These are phyloP conservation scores for Chrysomallon squamiferum DNA, from an alignment of 1,140 invertebrate genomes.

Conservation along the genomic window DNA sequence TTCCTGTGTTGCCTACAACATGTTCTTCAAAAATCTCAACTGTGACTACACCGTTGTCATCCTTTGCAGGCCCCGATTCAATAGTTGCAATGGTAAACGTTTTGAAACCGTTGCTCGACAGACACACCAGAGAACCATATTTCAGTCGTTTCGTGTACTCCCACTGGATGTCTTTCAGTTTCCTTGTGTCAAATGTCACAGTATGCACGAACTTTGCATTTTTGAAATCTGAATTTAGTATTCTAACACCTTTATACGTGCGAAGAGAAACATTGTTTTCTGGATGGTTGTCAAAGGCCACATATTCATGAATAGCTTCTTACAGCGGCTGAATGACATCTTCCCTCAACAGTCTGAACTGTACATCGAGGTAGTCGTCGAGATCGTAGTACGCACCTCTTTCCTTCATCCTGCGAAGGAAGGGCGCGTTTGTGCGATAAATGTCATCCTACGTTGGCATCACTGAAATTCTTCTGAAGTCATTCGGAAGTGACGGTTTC, in stretches of 20 bases:
- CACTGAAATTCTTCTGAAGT: slow-evolving; percentile 53
- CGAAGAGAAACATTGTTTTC: slow-evolving; percentile 9
- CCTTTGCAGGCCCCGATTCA: too few species aligned
- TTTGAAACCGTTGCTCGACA: slow-evolving; percentile 73
- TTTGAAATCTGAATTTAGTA: slow-evolving; percentile 5
- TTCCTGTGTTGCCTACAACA: too few species aligned
- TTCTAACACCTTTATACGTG: slow-evolving; percentile 11
- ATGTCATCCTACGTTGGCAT: slow-evolving; percentile 52
- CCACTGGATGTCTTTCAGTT: slow-evolving; percentile 43
- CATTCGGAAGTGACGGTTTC: slow-evolving; percentile 40
- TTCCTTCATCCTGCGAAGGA: slow-evolving; percentile 62
- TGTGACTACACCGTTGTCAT: too few species aligned
- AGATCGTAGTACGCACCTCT: slow-evolving; percentile 52
- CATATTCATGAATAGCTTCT: slow-evolving; percentile 54
- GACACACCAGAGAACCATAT: slow-evolving; percentile 74
- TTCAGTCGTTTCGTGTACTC: slow-evolving; percentile 69
- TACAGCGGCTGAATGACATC: slow-evolving; percentile 67
- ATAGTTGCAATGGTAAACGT: slow-evolving; percentile 73
- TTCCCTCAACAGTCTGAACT: slow-evolving; percentile 77
- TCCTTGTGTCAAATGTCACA: slow-evolving; percentile 33
- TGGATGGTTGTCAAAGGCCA: neutral
- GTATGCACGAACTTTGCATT: slow-evolving; percentile 8
- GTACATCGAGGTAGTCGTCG: slow-evolving; percentile 79
- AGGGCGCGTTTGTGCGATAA: slow-evolving; percentile 45
- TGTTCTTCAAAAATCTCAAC: too few species aligned